Evolutionary conservation across 2,888 invertebrate species (phyloP), one percentile per base, ranked within the genome.

Genomic region (Eristalinus aeneus): DNA sequence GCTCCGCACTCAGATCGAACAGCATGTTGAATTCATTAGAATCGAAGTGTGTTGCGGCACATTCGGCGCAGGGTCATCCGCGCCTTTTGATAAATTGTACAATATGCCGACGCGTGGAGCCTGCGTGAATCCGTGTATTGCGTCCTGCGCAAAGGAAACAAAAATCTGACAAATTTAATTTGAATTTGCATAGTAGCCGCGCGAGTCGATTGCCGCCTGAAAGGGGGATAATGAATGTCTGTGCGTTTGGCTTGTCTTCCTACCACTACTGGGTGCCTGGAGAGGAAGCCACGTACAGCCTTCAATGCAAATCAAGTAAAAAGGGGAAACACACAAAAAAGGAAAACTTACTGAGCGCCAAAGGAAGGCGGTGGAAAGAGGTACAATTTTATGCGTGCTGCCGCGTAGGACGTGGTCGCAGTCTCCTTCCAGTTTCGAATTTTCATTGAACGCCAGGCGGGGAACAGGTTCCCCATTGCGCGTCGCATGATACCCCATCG

Each of bases 21-120:
- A 83, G 32, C 79, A 74, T 84, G 83, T 71, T 84, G 83, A 84
- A 84, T 65, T 71, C 74, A 79, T 79, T 84, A 79, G 69, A 65
- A 68, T 67, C 27, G 22, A 74, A 71, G 64, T 74, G 69, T 73
- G 78, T 74, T 78, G 65, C 27, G 27, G 76, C 76, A 82, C 81
- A 76, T 61, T 76, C 65, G 36, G 58, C 46, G 76, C 74, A 61
- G 78, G 74, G 74, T 79, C 79, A 74, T 78, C 64, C 31, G 63
- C 31, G 36, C 60, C 72, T 64, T 78, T 67, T 79, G 79, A 84
- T 74, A 74, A 69, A 84, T 79, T 79, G 83, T 79, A 53, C 79
- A 79, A 78, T 71, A 79, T 61, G 69, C n/a, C n/a, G n/a, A n/a
- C n/a, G n/a, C 74, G 69, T 78, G 65, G 46, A 56, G 34, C 53